These are phyloP conservation scores for Drosophila leonis DNA, from an alignment of 2,888 invertebrate species.

Conservation along the genomic window DNA sequence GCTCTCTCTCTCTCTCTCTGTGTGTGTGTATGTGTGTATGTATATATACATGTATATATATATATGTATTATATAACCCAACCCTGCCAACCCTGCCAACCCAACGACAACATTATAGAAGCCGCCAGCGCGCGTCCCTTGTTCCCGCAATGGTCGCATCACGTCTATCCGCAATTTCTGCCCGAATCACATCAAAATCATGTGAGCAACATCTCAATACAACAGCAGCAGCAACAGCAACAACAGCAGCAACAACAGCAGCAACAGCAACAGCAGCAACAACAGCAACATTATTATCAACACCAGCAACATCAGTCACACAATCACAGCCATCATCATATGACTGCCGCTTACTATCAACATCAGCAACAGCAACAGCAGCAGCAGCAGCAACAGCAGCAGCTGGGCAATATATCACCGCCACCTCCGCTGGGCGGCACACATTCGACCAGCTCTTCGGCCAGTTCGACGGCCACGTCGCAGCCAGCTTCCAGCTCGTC, in stretches of 20 bases:
- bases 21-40: slow-evolving; percentile 29
- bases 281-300: slow-evolving; percentile 51
- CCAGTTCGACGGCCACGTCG: slow-evolving; percentile 84
- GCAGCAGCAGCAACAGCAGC: slow-evolving; percentile 55
- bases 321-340: slow-evolving; percentile 73
- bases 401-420: slow-evolving; percentile 80
- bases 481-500: slow-evolving; percentile 84
- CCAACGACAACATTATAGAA: slow-evolving; percentile 69
- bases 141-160: slow-evolving; percentile 97
- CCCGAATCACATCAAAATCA: slow-evolving; percentile 94
- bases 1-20: background rate
- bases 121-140: slow-evolving; percentile 89
- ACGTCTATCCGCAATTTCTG: slow-evolving; percentile 97
- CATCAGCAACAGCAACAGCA: slow-evolving; percentile 71
- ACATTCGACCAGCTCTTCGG: slow-evolving; percentile 83
- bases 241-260: slow-evolving; percentile 81
- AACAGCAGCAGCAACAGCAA: slow-evolving; percentile 84
- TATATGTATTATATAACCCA: slow-evolving; percentile 39
- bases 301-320: slow-evolving; percentile 64
- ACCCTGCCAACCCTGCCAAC: background rate
- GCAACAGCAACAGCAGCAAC: slow-evolving; percentile 85
- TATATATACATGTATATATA: slow-evolving; percentile 31
- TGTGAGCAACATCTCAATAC: slow-evolving; percentile 85
- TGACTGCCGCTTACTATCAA: slow-evolving; percentile 71
- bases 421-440: slow-evolving; percentile 70